These are phyloP conservation scores for Chalcosyrphus nemorum DNA, from an alignment of 2,888 invertebrate species.

Conservation along the genomic window DNA sequence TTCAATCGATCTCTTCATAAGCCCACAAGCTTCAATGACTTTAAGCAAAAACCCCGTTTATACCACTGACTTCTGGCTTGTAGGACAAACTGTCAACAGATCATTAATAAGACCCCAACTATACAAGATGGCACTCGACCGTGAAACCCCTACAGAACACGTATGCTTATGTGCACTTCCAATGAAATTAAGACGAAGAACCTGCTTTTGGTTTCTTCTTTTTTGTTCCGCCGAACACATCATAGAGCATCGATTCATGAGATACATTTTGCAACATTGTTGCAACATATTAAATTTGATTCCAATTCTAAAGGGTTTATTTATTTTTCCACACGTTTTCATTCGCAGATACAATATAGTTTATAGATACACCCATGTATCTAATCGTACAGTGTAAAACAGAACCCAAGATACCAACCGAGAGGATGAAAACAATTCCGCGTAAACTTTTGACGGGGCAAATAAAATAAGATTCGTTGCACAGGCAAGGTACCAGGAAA, in stretches of 20 bases:
- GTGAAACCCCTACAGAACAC: slow-evolving; percentile 27
- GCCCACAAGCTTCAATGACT: no score
- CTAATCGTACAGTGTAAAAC: slow-evolving; percentile 41
- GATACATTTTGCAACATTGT: slow-evolving; percentile 48
- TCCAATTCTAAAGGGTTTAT: slow-evolving; percentile 22
- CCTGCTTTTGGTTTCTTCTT: slow-evolving; percentile 15
- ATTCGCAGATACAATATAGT: neutral
- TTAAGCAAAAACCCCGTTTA: no score
- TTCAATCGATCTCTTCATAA: no score
- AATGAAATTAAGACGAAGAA: slow-evolving; percentile 39
- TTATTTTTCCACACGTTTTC: slow-evolving; percentile 34
- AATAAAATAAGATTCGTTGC: slow-evolving; percentile 7
- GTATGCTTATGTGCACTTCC: slow-evolving; percentile 29
- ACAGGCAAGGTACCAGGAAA: neutral
- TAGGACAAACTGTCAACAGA: slow-evolving; percentile 21
- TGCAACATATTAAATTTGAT: slow-evolving; percentile 46
- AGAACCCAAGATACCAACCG: neutral
- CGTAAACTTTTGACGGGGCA: slow-evolving; percentile 23
- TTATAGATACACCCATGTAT: slow-evolving; percentile 21
- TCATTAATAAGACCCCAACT: slow-evolving; percentile 19
- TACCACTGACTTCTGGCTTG: neutral
- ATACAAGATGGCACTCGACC: slow-evolving; percentile 28
- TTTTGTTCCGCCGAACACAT: neutral
- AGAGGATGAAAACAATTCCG: neutral
- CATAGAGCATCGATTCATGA: neutral